A percentile compares a stretch with the other conserved stretches of the same genome.
These are phyloP conservation scores for Quadriops clusia DNA, from an alignment of 2,888 invertebrate species.

Conservation along the genomic window DNA sequence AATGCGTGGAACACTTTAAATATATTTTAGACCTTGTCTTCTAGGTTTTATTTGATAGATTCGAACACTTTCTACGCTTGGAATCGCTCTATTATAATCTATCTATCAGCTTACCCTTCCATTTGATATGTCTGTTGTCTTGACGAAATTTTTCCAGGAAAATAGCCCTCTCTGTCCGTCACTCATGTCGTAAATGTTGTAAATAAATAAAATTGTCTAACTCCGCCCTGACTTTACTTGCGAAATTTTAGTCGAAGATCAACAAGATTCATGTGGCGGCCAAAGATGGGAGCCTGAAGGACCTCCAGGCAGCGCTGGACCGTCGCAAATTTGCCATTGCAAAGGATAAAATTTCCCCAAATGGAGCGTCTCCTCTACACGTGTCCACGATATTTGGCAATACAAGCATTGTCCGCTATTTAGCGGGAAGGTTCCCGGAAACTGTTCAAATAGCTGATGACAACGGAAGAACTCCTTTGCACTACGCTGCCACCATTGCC, in stretches of 20 bases:
- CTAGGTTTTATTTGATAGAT: too few relatives aligned
- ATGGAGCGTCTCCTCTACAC: slow-evolving; percentile 77
- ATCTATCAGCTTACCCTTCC: too few relatives aligned
- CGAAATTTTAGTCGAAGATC: slow-evolving; percentile 64
- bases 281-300: slow-evolving; percentile 69
- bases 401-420: slow-evolving; percentile 62
- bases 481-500: slow-evolving; percentile 73
- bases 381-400: slow-evolving; percentile 77
- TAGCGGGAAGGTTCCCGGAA: slow-evolving; percentile 74
- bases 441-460: slow-evolving; percentile 63
- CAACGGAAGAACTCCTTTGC: slow-evolving; percentile 74
- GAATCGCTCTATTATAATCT: too few relatives aligned
- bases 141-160: too few relatives aligned
- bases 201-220: too few relatives aligned
- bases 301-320: slow-evolving; percentile 75
- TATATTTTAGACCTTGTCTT: too few relatives aligned
- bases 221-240: neutral
- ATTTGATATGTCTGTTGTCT: too few relatives aligned
- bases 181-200: too few relatives aligned
- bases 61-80: too few relatives aligned
- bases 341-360: slow-evolving; percentile 68
- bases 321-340: slow-evolving; percentile 85
- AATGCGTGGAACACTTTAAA: too few relatives aligned
- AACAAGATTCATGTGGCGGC: slow-evolving; percentile 79
- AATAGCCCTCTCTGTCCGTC: too few relatives aligned